These are phyloP conservation scores for Forpus xanthops DNA, from an alignment of 2,797 vertebrate species.

Conservation along the genomic window DNA sequence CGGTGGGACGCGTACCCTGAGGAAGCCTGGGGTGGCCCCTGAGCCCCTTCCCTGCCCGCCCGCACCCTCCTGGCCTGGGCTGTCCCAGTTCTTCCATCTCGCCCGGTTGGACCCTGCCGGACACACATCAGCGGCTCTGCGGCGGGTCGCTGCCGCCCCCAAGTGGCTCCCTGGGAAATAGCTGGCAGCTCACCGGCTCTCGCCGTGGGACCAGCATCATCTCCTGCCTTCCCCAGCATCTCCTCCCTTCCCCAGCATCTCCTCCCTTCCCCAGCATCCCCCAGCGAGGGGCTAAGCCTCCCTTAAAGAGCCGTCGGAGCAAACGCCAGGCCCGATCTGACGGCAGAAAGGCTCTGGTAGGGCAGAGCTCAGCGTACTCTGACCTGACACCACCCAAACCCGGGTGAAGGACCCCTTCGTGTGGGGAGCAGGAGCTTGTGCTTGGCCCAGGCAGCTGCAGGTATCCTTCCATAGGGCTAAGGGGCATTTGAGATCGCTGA, in stretches of 20 bases:
- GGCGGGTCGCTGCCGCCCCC: constrained; percentile 37
- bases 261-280: background rate
- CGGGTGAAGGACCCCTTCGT: accelerated
- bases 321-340: background rate
- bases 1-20: background rate
- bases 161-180: background rate
- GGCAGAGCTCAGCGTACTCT: accelerated
- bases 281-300: background rate
- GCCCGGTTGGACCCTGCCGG: accelerated
- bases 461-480: background rate
- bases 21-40: accelerated
- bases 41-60: background rate
- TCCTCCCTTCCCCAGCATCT: background rate
- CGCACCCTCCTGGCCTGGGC: accelerated
- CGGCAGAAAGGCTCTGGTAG: background rate
- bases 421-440: background rate
- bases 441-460: background rate
- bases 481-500: background rate
- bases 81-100: background rate
- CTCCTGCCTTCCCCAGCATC: background rate
- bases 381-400: background rate
- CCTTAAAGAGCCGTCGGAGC: background rate
- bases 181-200: background rate
- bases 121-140: background rate
- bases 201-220: background rate